Evolutionary conservation across 2,113 vertebrate genomes (phyloP).

Genomic region (Malaclemys terrapin): DNA sequence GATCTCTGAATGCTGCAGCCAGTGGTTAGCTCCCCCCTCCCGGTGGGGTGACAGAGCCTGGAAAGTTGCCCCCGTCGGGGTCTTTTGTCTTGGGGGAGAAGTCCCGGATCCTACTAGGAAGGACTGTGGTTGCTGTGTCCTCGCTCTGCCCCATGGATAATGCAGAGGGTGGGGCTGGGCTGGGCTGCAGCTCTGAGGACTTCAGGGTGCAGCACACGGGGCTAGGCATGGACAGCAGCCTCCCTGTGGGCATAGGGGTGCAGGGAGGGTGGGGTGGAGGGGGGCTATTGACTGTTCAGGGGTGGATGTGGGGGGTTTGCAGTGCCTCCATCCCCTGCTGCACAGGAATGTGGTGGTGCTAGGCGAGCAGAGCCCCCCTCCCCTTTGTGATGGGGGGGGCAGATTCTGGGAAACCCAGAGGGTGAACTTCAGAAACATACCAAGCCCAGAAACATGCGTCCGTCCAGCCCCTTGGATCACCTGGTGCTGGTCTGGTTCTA

Average conservation of each 20-base stretch:
- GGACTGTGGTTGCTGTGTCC: background rate
- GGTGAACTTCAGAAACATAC: background rate
- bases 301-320: background rate
- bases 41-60: background rate
- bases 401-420: background rate
- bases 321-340: background rate
- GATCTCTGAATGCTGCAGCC: background rate
- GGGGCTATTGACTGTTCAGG: background rate
- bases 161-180: background rate
- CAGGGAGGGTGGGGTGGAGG: background rate
- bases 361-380: background rate
- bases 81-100: background rate
- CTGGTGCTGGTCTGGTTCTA: background rate
- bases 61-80: background rate
- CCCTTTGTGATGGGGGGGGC: background rate
- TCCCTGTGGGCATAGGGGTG: background rate
- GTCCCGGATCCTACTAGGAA: background rate
- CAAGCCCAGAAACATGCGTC: background rate
- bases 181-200: background rate
- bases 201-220: too few relatives aligned
- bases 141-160: background rate
- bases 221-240: background rate
- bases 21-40: background rate
- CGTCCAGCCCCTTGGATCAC: background rate
- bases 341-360: constrained; percentile 2